phyloP scores from a whole-genome alignment of 2,113 vertebrate species.

The Callithrix jacchus region DNA sequence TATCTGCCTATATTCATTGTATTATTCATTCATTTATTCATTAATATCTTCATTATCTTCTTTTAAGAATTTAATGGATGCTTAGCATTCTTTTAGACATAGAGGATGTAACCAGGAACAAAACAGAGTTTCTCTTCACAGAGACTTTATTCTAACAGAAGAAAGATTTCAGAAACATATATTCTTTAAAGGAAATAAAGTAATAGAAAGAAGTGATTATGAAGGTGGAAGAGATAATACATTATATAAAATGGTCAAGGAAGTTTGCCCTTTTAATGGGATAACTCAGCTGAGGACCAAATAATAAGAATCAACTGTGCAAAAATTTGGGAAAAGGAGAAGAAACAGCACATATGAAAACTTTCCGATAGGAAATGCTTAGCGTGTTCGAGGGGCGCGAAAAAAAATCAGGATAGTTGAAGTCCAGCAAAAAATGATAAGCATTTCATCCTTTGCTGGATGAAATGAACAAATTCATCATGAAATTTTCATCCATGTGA shows the following conservation, averaged over 20 bases:
- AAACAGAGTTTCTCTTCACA: neutral
- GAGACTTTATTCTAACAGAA: neutral
- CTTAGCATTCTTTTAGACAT: neutral
- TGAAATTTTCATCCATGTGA: neutral
- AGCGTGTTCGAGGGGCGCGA: neutral
- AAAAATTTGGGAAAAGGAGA: neutral
- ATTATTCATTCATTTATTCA: neutral
- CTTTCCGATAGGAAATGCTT: neutral
- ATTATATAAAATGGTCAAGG: neutral
- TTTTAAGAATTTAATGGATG: neutral
- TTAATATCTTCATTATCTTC: neutral
- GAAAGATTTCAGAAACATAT: neutral
- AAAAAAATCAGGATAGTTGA: neutral
- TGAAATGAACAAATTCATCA: too few relatives aligned
- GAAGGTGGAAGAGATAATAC: neutral
- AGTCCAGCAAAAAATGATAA: neutral
- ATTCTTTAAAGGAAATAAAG: neutral
- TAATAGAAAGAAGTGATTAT: neutral
- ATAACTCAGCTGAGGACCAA: neutral
- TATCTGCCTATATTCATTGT: neutral
- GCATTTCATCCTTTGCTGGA: too few relatives aligned
- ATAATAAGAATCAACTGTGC: neutral
- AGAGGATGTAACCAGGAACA: neutral
- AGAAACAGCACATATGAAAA: neutral
- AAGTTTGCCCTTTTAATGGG: neutral